Percentiles rank a stretch among this genome's conserved stretches.
Evolutionary conservation across 64 coral and sea anemone species (phyloP).

Genomic region (Porites lutea): DNA sequence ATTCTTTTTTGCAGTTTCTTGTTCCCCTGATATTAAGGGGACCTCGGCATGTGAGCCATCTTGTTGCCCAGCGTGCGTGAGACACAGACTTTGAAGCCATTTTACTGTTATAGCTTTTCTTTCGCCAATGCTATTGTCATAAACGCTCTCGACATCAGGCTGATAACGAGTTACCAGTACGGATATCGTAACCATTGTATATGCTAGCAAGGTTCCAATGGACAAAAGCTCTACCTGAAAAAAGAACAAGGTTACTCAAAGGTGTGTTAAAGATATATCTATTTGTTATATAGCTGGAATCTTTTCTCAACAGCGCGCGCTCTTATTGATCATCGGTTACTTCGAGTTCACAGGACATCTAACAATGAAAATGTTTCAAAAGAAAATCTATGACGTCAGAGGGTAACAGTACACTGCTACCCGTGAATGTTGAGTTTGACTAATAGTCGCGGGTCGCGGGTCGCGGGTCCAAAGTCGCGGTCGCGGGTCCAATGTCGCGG

Average conservation of each 20-base stretch:
- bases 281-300: no score
- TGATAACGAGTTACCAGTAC: constrained; percentile 6
- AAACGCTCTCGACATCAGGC: constrained; percentile 13
- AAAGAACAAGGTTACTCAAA: background rate
- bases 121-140: background rate
- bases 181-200: constrained; percentile 10
- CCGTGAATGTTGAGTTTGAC: no score
- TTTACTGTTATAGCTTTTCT: background rate
- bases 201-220: constrained; percentile 12
- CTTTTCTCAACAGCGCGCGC: no score
- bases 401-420: no score
- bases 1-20: background rate
- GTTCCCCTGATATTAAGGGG: background rate
- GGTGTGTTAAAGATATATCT: no score
- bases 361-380: no score
- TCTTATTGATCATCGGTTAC: no score
- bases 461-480: no score
- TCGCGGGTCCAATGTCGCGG: no score
- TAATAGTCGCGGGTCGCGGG: no score
- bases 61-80: background rate
- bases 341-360: no score
- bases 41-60: background rate
- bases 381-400: no score
- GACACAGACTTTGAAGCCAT: constrained; percentile 10
- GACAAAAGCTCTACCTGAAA: constrained; percentile 27